A percentile compares a stretch with the other conserved stretches of the same genome.
phyloP scores from a whole-genome alignment of 1,140 invertebrate species.

The Palaemon carinicauda region DNA sequence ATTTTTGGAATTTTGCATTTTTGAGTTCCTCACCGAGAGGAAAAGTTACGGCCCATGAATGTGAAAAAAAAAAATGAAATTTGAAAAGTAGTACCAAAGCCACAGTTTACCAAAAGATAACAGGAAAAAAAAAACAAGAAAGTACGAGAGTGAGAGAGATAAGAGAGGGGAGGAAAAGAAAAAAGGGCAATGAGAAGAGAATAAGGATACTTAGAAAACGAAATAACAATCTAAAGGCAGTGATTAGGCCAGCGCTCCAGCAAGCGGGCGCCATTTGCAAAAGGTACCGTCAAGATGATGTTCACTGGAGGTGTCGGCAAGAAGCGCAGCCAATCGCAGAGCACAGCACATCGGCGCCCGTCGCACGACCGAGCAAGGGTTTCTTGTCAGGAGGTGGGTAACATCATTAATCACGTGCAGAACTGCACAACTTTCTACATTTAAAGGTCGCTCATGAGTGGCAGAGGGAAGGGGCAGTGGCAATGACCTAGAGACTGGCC shows the following conservation, averaged over 20 bases:
- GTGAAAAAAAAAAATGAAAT: background rate
- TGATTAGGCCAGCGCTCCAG: background rate
- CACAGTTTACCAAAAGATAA: too few relatives aligned
- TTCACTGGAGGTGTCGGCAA: slow-evolving; percentile 45
- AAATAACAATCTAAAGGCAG: background rate
- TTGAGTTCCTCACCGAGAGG: background rate
- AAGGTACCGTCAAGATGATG: slow-evolving; percentile 44
- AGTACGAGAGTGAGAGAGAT: too few relatives aligned
- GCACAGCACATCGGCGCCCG: slow-evolving; percentile 27
- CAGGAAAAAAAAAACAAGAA: too few relatives aligned
- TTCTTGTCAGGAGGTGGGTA: slow-evolving; percentile 40
- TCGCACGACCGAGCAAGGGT: slow-evolving; percentile 30
- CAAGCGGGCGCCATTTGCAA: background rate
- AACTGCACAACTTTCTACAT: too few relatives aligned
- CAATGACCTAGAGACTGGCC: too few relatives aligned
- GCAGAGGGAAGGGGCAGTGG: too few relatives aligned
- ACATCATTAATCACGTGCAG: too few relatives aligned
- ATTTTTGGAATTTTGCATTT: too few relatives aligned
- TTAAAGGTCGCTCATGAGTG: too few relatives aligned
- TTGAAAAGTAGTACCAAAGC: background rate
- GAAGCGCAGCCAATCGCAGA: slow-evolving; percentile 43
- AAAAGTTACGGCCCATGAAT: background rate
- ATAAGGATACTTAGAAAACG: too few relatives aligned
- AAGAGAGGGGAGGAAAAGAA: background rate
- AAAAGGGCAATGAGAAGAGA: too few relatives aligned